Evolutionary conservation across 1,140 invertebrate genomes (phyloP), one percentile per base, ranked within the genome.

Genomic region (Caenorhabditis remanei): DNA sequence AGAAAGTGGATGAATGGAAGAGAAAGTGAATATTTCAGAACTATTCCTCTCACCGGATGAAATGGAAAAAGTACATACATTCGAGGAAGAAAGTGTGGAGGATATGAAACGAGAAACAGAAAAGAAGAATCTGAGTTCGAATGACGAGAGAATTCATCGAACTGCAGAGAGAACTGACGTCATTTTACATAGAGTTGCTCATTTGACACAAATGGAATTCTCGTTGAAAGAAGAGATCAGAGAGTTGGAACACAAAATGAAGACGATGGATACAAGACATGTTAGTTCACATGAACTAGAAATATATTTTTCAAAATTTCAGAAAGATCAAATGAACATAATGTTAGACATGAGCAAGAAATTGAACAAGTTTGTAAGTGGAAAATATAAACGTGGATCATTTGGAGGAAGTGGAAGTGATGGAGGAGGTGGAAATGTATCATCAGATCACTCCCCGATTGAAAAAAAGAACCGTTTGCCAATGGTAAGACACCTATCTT

Each of bases 21-120:
- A 65, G 56, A 11, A 61, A 6, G 0, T 11, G 21, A 21, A 67
- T 24, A n/a, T 19, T 90, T 91, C 87, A 94, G 94, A 99, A 93
- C 93, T 98, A 55, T 98, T 98, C 92, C 94, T 99, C 87, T 96
- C 97, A 90, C 95, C 95, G 86, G 96, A 97, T 89, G 96, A 97
- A 92, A 95, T 97, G 93, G 97, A 98, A 93, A 95, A 96, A 50
- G 93, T 98, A 5, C 97, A 98, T 91, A 97, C 98, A 93, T 98
- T 98, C 93, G 97, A 99, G 93, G 97, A 98, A 93, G 97, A 99
- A 91, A 98, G 97, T 93, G 96, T 98, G 40, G 96, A 97, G 93
- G 90, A 90, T 61, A 86, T 91, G 83, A 85, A 87, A 24, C 65
- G 89, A 53, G 88, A 89, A 14, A 90, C 91, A 43, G 90, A 90